phyloP scores from a whole-genome alignment of 2,888 invertebrate genomes.

The Brassicogethes aeneus region DNA sequence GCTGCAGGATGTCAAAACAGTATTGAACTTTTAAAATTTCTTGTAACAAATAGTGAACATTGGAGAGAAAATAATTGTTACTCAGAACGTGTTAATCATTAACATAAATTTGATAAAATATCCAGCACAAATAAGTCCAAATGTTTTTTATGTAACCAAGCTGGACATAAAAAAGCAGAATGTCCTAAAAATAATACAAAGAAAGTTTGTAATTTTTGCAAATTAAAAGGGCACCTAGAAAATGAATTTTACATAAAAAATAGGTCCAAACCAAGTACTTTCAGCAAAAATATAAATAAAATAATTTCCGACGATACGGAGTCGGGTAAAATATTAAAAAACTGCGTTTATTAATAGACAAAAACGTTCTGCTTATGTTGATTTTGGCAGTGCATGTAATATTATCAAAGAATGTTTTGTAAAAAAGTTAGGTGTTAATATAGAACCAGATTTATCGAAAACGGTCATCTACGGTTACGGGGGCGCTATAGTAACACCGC shows the following conservation, averaged over 20 bases:
- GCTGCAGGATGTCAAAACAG: background rate
- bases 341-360: constrained; percentile 6
- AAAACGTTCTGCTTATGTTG: constrained; percentile 7
- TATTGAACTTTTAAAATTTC: background rate
- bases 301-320: no score
- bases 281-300: no score
- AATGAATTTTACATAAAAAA: background rate
- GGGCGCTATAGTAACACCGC: background rate
- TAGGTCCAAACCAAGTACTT: no score
- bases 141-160: background rate
- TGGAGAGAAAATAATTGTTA: background rate
- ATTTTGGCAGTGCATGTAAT: constrained; percentile 13
- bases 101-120: background rate
- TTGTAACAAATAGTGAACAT: background rate
- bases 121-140: background rate
- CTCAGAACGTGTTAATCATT: background rate
- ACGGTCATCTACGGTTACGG: background rate
- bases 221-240: constrained; percentile 6
- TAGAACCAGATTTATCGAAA: background rate
- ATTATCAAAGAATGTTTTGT: constrained; percentile 5
- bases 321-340: constrained; percentile 8
- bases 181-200: constrained; percentile 4
- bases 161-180: constrained; percentile 5
- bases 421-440: background rate
- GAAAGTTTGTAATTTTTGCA: constrained; percentile 6